Evolutionary conservation across 2,113 vertebrate genomes (phyloP), one percentile per base, ranked within the genome.

Genomic region (Leuciscus idus): DNA sequence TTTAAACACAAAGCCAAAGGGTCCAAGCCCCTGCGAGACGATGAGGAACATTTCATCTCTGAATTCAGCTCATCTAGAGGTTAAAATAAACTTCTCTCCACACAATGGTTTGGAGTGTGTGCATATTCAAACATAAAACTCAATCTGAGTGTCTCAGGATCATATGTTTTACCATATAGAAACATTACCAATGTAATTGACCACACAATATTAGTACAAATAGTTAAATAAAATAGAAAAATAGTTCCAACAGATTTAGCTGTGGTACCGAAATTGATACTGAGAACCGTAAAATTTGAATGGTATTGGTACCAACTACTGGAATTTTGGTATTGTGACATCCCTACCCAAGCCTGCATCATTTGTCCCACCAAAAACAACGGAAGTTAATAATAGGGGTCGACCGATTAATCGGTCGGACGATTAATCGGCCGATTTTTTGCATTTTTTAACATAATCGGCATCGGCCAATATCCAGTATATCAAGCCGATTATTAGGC

Each of bases 351-450:
- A 52, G 21, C 46, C 61, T 70, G 75, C 26, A 82, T 86, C 9
- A 81, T 76, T 85, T 87, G 85, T 86, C 70, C 59, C 21, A 68
- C 17, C 4, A 43, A 4, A 36, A 13, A 62, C 30, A 83, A 72
- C 50, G 59, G 86, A 85, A 84, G 21, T 74, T 86, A 19, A 86
- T 79, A 85, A n/a, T n/a, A n/a, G n/a, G n/a, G n/a, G n/a, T n/a
- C n/a, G n/a, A n/a, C n/a, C n/a, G n/a, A n/a, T n/a, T n/a, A n/a
- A n/a, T n/a, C n/a, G n/a, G n/a, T n/a, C n/a, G n/a, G n/a, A n/a
- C n/a, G n/a, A n/a, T n/a, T n/a, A n/a, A n/a, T n/a, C n/a, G n/a
- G n/a, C n/a, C n/a, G n/a, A n/a, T n/a, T n/a, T n/a, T n/a, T n/a
- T n/a, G n/a, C n/a, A n/a, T n/a, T n/a, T n/a, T n/a, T n/a, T n/a